Conservation (phyloP, 92 coral and sea anemone species). For the Anthopleura xanthogrammica region DNA sequence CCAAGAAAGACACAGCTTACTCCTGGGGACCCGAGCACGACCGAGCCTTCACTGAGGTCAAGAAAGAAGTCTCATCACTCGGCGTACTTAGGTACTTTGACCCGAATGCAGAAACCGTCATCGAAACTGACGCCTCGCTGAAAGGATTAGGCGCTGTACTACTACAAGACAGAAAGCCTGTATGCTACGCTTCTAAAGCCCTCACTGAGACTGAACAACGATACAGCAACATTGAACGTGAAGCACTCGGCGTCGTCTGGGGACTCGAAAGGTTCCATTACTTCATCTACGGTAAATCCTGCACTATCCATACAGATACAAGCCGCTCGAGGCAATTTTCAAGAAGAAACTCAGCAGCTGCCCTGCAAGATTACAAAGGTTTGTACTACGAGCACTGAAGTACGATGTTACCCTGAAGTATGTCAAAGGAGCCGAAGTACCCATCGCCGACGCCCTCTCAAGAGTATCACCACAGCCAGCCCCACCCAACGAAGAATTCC, state of each 20-base stretch:
- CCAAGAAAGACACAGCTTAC: conserved; percentile 29
- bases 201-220: conserved; percentile 53
- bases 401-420: too few species aligned
- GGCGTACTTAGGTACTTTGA: conserved; percentile 39
- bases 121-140: conserved; percentile 44
- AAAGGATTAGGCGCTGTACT: conserved; percentile 41
- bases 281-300: conserved; percentile 51
- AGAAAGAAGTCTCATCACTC: conserved; percentile 31
- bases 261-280: conserved; percentile 62
- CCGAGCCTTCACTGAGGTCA: conserved; percentile 30
- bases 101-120: conserved; percentile 37
- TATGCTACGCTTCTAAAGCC: conserved; percentile 46
- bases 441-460: conserved; percentile 53
- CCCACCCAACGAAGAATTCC: too few species aligned
- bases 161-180: conserved; percentile 40
- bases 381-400: background rate
- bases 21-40: conserved; percentile 46
- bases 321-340: conserved; percentile 46
- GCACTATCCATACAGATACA: conserved; percentile 62
- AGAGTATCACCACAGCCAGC: conserved; percentile 23
- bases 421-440: conserved; percentile 13
- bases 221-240: conserved; percentile 64
- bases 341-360: conserved; percentile 47
- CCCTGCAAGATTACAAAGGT: conserved; percentile 58
- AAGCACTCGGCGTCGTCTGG: conserved; percentile 54